Conservation (phyloP, 1,140 invertebrate species). For the Paralvinella palmiformis region DNA sequence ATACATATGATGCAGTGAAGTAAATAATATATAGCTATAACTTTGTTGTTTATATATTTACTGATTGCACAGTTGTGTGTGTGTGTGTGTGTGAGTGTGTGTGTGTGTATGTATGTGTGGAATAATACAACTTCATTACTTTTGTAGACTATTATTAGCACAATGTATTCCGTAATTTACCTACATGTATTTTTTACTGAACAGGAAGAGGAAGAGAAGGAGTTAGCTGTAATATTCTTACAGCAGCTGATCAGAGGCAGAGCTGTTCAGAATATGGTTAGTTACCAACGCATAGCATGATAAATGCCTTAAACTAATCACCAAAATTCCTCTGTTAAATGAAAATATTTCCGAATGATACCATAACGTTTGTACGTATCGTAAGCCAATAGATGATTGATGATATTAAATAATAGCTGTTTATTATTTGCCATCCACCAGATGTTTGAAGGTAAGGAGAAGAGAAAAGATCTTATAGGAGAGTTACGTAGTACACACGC, state of each 20-base stretch:
- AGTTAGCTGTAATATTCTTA: constrained; percentile 58
- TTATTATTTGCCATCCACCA: constrained; percentile 32
- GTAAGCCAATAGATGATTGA: not conserved
- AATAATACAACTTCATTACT: too few relatives aligned
- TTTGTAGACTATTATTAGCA: too few relatives aligned
- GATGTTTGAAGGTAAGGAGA: constrained; percentile 65
- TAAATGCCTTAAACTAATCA: too few relatives aligned
- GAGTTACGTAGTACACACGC: constrained; percentile 62
- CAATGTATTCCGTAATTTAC: not conserved
- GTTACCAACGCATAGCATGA: too few relatives aligned
- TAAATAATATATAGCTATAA: too few relatives aligned
- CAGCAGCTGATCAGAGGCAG: constrained; percentile 63
- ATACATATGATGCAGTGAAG: too few relatives aligned
- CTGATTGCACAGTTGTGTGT: too few relatives aligned
- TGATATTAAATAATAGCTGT: not conserved
- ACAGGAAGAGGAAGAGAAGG: constrained; percentile 53
- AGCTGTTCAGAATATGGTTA: constrained; percentile 63
- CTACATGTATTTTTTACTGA: constrained; percentile 9
- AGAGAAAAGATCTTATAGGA: constrained; percentile 61
- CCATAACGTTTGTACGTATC: not conserved
- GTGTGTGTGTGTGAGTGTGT: too few relatives aligned
- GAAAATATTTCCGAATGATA: not conserved
- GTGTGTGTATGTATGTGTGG: too few relatives aligned
- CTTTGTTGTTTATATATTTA: too few relatives aligned
- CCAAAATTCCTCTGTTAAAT: not conserved